A percentile compares a stretch with the other conserved stretches of the same genome.
phyloP scores from a whole-genome alignment of 1,140 invertebrate genomes.

The Drosophila rhopaloa region DNA sequence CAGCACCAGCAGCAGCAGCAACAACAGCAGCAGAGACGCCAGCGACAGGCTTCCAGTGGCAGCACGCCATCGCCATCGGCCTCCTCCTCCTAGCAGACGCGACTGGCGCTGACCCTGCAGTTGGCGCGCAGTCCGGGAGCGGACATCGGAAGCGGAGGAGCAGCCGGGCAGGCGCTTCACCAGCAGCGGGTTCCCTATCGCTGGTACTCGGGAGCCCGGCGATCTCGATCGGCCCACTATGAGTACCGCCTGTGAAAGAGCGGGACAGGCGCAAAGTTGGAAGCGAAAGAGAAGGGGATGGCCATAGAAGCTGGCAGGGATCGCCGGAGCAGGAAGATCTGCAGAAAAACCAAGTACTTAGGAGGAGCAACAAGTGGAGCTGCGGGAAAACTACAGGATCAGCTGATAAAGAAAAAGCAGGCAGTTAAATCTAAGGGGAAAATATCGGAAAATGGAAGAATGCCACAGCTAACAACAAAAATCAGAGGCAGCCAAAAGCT shows the following conservation, averaged over 20 bases:
- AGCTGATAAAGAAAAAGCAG: too few relatives aligned
- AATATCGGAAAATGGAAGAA: too few relatives aligned
- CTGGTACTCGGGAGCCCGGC: constrained; percentile 81
- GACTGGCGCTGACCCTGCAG: constrained; percentile 73
- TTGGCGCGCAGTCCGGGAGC: constrained; percentile 81
- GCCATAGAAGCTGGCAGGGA: background rate
- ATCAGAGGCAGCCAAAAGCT: background rate
- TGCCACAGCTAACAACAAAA: background rate
- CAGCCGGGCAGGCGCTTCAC: constrained; percentile 44
- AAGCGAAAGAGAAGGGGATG: constrained; percentile 17
- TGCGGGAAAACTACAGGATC: too few relatives aligned
- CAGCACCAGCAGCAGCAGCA: constrained; percentile 24
- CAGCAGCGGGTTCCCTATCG: constrained; percentile 74
- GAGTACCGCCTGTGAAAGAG: constrained; percentile 72
- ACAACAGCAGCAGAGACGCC: constrained; percentile 50
- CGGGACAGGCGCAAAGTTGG: background rate
- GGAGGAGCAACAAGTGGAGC: too few relatives aligned
- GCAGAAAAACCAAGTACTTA: background rate
- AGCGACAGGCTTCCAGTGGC: constrained; percentile 64
- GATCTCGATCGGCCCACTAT: constrained; percentile 78
- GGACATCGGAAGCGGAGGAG: constrained; percentile 45
- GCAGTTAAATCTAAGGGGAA: too few relatives aligned
- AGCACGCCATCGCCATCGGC: constrained; percentile 74
- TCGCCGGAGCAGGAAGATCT: background rate
- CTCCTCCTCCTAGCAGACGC: constrained; percentile 81